Base-by-base conservation (phyloP, 2,113 vertebrate species). In the Trichechus manatus region DNA sequence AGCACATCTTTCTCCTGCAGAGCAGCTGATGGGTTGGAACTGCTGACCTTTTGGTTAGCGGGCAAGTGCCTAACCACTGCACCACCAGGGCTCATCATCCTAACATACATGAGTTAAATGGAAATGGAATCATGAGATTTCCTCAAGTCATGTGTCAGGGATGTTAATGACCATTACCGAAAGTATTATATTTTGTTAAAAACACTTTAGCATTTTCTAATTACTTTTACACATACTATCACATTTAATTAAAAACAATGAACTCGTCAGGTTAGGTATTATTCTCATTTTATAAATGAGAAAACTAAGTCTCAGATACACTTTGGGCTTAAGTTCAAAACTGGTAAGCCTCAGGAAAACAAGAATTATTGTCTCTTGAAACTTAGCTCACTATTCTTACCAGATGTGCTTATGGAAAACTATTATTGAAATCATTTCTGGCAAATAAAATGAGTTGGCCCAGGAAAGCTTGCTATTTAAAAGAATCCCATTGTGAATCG, bases 341-440 rank as follows among this genome's bases (percentile, higher is more conserved):
- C 22, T 22, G 20, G 3, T 84, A 84, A n/a, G 44, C 85, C 29
- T 95, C 74, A 82, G 61, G 44, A 68, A 87, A 91, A 72, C 14
- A 74, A 88, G 39, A 91, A 42, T 50, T 53, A 81, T 39, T 82
- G 64, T 95, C 53, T 82, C 50, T 70, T 88, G 77, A 95, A 95
- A 91, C 39, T 87, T 66, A 75, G 89, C 59, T 95, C 86, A 59
- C 7, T 9, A 87, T 87, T 94, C 59, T 91, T 95, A 87, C 82
- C 87, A 86, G 79, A 96, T 63, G 56, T 87, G 79, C 75, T 96
- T 96, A 82, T 94, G 63, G 61, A 94, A 96, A 97, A 93, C 82
- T 89, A 89, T 91, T 77, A 63, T 91, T 96, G 75, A 96, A 94
- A 80, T 91, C 23, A 87, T 89, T 94, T 92, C 86, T 87, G 61